Conservation (phyloP, 2,797 vertebrate species). For the Poeciliopsis infans region DNA sequence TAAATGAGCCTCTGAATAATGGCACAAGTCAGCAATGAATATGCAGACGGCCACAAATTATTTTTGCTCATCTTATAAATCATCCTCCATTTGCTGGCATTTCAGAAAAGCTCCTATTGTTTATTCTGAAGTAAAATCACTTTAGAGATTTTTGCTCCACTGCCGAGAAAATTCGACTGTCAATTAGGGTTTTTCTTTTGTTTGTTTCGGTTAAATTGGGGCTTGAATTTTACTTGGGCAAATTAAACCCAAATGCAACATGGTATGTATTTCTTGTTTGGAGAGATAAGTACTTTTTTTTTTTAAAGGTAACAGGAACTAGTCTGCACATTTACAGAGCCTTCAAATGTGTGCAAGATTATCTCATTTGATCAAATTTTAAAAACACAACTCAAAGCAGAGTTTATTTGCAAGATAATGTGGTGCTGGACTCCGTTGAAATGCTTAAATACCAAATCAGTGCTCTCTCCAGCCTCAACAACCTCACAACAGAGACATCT, state of each 20-base stretch:
- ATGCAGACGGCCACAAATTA: conserved; percentile 68
- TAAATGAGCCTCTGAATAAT: conserved; percentile 73
- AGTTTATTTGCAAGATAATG: neutral
- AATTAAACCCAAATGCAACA: conserved; percentile 15
- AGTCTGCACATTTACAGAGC: neutral
- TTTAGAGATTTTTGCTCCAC: conserved; percentile 15
- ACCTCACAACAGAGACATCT: neutral
- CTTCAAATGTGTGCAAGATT: neutral
- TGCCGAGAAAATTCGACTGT: conserved; percentile 5
- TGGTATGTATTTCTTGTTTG: neutral
- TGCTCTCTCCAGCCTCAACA: neutral
- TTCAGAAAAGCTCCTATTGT: conserved; percentile 50
- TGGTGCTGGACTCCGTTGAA: neutral
- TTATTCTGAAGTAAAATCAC: conserved; percentile 33
- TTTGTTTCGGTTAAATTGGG: neutral
- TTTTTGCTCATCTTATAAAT: conserved; percentile 70
- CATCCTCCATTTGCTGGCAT: conserved; percentile 53
- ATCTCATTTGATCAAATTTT: neutral
- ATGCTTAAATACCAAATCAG: neutral
- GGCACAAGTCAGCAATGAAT: conserved; percentile 73
- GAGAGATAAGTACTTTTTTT: neutral
- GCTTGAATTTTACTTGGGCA: conserved; percentile 11
- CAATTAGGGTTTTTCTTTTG: conserved; percentile 7
- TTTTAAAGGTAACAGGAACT: neutral
- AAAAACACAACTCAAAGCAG: neutral